These are phyloP conservation scores for Psilopsiagon aurifrons DNA, from an alignment of 2,113 vertebrate genomes.

Conservation along the genomic window DNA sequence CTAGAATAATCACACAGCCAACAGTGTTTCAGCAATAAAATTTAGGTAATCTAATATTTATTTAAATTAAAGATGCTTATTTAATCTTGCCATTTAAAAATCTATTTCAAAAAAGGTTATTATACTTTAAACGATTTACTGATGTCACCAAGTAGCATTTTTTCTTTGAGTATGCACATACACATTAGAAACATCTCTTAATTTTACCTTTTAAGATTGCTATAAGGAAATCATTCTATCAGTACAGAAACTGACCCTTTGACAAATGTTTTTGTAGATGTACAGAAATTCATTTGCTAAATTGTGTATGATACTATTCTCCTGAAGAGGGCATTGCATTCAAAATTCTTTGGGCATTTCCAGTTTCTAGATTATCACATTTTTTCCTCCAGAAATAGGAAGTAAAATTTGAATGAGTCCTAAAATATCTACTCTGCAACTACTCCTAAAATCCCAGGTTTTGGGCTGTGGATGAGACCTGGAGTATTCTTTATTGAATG, in stretches of 20 bases:
- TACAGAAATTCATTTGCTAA: background rate
- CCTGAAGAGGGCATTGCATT: background rate
- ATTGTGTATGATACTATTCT: background rate
- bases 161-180: background rate
- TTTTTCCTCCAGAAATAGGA: background rate
- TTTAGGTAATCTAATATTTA: background rate
- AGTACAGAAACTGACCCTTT: background rate
- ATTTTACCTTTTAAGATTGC: background rate
- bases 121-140: background rate
- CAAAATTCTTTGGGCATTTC: background rate
- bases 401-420: background rate
- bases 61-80: background rate
- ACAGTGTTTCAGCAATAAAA: background rate
- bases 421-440: background rate
- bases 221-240: background rate
- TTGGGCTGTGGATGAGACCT: background rate
- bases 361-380: background rate
- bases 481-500: background rate
- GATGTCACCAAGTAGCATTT: background rate
- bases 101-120: background rate
- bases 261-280: background rate
- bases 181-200: background rate
- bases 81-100: background rate
- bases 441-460: background rate
- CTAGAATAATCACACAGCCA: background rate